phyloP scores from a whole-genome alignment of 2,113 vertebrate genomes.

The Columba janthina region DNA sequence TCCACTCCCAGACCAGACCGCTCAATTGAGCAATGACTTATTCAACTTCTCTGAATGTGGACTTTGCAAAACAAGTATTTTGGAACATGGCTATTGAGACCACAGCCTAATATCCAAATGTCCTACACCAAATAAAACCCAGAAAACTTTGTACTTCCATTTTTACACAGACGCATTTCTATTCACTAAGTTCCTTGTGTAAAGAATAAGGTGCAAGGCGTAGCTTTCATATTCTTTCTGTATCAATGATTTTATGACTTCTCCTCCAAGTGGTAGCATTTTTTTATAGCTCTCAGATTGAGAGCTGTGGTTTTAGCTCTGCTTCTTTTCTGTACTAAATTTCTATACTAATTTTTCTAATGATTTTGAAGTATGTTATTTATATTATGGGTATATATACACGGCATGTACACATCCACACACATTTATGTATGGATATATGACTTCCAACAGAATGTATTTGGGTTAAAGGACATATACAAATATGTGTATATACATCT shows the following conservation, averaged over 20 bases:
- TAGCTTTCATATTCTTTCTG: neutral
- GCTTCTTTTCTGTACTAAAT: neutral
- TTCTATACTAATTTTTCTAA: neutral
- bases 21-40: neutral
- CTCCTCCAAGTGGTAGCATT: neutral
- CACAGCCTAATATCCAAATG: neutral
- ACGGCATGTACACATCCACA: neutral
- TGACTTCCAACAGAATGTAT: neutral
- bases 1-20: neutral
- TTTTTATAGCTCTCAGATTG: neutral
- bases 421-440: neutral
- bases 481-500: neutral
- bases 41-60: neutral
- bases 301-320: neutral
- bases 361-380: neutral
- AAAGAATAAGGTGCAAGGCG: neutral
- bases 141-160: neutral
- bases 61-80: neutral
- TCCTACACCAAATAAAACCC: neutral
- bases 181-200: neutral
- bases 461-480: neutral
- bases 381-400: neutral
- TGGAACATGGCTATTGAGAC: neutral
- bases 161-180: neutral
- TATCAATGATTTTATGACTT: neutral